Conservation (phyloP, 1,140 invertebrate species). For the Adoxophyes honmai region DNA sequence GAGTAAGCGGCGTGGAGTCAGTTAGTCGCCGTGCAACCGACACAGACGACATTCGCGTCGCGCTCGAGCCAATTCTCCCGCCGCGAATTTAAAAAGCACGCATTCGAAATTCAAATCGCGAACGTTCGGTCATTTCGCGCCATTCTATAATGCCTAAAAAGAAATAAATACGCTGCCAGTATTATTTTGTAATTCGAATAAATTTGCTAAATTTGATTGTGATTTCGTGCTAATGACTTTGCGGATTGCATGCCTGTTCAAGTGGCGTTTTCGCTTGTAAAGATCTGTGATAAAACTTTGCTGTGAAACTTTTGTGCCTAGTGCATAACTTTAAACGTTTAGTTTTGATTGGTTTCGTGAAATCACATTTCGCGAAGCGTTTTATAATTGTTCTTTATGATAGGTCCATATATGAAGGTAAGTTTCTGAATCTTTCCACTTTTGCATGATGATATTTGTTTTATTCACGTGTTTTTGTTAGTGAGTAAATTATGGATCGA, state of each 20-base stretch:
- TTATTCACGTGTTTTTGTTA: not conserved
- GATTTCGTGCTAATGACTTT: conserved; percentile 52
- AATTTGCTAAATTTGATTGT: conserved; percentile 47
- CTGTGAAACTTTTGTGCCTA: conserved; percentile 53
- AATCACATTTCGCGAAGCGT: conserved; percentile 66
- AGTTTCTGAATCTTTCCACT: conserved; percentile 36
- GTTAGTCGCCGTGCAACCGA: conserved; percentile 64
- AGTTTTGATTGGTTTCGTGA: conserved; percentile 53
- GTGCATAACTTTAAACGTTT: conserved; percentile 42
- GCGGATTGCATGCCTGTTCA: conserved; percentile 36
- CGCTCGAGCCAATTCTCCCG: conserved; percentile 56
- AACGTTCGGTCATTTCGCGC: conserved; percentile 31
- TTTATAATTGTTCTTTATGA: conserved; percentile 69
- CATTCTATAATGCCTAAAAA: conserved; percentile 65
- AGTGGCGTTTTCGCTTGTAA: conserved; percentile 47
- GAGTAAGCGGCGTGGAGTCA: conserved; percentile 59
- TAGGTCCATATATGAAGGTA: conserved; percentile 76
- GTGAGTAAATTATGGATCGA: no score
- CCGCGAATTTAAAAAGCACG: conserved; percentile 49
- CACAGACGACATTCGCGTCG: conserved; percentile 49
- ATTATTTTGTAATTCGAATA: conserved; percentile 24
- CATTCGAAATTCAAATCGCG: conserved; percentile 30
- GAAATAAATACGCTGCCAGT: conserved; percentile 45
- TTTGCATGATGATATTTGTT: not conserved
- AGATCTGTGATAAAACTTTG: conserved; percentile 64